Percentiles rank a stretch among this genome's conserved stretches.
phyloP scores from a whole-genome alignment of 2,113 vertebrate species.

The Cathartes aura region DNA sequence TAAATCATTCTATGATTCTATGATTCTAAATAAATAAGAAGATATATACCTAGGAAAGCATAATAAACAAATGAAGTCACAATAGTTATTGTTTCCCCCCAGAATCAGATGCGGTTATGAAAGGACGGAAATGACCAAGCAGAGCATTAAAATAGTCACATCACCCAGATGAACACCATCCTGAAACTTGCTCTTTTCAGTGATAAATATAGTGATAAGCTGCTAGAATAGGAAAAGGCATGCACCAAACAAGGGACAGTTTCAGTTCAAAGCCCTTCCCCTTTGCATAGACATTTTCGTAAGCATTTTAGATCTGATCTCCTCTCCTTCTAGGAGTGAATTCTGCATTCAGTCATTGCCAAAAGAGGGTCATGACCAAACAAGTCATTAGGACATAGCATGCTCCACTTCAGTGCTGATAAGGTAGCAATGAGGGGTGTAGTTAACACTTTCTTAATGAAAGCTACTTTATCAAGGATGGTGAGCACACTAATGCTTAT shows the following conservation, averaged over 20 bases:
- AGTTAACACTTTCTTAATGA: neutral
- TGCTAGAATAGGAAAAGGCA: neutral
- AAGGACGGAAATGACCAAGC: neutral
- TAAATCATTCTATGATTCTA: neutral
- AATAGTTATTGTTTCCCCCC: fast-evolving
- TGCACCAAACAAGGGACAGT: neutral
- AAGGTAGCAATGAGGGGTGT: neutral
- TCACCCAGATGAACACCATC: neutral
- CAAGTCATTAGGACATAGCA: neutral
- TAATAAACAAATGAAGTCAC: neutral
- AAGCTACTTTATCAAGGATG: neutral
- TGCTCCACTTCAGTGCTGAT: neutral
- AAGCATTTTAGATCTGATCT: neutral
- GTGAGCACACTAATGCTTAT: neutral
- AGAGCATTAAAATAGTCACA: neutral
- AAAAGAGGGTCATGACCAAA: neutral
- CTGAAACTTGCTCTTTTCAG: neutral
- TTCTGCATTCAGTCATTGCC: neutral
- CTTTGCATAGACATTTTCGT: neutral
- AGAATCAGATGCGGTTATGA: neutral
- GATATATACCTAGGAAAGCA: neutral
- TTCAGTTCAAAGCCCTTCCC: neutral
- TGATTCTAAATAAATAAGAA: neutral
- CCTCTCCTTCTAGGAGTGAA: neutral
- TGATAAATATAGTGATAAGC: neutral